Conservation (phyloP, 2,113 vertebrate species). For the Gopherus flavomarginatus region DNA sequence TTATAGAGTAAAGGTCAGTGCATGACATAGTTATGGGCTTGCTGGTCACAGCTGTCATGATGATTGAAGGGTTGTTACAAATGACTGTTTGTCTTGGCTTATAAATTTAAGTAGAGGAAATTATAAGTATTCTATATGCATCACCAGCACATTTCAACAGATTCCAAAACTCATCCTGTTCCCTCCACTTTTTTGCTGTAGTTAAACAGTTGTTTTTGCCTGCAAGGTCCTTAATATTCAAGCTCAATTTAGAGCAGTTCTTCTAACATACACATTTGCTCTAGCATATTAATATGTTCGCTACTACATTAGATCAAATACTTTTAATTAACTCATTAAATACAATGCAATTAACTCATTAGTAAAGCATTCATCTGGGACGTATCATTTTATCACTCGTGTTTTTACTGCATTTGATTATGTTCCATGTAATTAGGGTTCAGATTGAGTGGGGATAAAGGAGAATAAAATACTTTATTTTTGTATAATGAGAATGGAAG, state of each 20-base stretch:
- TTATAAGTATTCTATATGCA: background rate
- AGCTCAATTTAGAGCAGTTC: background rate
- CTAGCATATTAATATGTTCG: background rate
- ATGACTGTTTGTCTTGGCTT: background rate
- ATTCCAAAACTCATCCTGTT: background rate
- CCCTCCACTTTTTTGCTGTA: background rate
- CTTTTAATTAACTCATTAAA: background rate
- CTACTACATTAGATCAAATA: background rate
- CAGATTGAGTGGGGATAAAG: background rate
- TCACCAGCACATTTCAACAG: background rate
- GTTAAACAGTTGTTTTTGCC: background rate
- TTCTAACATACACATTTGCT: background rate
- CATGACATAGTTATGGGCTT: background rate
- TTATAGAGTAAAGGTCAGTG: background rate
- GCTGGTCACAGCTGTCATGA: background rate
- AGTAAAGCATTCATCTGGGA: background rate
- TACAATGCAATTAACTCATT: background rate
- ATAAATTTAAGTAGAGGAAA: background rate
- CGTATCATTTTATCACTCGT: background rate
- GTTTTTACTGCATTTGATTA: background rate
- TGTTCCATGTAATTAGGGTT: background rate
- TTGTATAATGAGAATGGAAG: background rate
- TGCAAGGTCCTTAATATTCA: background rate
- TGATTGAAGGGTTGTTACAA: background rate
- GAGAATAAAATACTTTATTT: background rate